Conservation (phyloP, 2,113 vertebrate species). For the Urocitellus parryii region DNA sequence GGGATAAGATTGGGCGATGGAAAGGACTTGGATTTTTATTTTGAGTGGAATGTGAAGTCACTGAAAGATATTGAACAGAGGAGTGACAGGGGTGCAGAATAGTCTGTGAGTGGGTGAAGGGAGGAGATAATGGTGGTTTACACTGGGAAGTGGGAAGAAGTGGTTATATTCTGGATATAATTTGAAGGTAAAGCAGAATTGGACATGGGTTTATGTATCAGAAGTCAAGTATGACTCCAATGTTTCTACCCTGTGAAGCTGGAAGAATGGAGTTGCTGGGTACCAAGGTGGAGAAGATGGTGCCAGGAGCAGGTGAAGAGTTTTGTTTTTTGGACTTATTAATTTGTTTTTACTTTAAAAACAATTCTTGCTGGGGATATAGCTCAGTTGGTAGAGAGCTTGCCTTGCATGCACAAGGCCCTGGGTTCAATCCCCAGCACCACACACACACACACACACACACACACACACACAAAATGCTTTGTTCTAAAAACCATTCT, state of each 20-base stretch:
- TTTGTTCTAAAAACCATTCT: not conserved
- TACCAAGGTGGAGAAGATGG: not conserved
- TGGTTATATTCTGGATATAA: not conserved
- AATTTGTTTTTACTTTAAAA: constrained; percentile 31
- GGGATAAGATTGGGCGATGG: not conserved
- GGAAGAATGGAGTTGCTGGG: not conserved
- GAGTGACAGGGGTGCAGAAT: not conserved
- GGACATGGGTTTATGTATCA: not conserved
- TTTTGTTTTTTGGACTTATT: constrained; percentile 16
- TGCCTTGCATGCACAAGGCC: no score
- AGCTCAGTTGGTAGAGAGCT: not conserved
- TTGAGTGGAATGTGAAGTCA: not conserved
- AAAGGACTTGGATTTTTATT: constrained; percentile 22
- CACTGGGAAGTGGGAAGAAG: constrained; percentile 31
- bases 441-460: no score
- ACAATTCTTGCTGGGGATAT: not conserved
- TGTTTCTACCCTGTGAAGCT: constrained; percentile 8
- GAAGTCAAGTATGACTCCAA: not conserved
- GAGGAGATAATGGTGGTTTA: not conserved
- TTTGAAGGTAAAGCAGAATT: constrained; percentile 1
- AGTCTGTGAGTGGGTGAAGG: not conserved
- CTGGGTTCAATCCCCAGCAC: not conserved
- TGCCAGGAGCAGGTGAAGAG: not conserved
- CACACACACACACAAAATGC: no score
- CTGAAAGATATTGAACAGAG: not conserved